Conservation (phyloP, 2,888 invertebrate genomes). For the Mantis religiosa region DNA sequence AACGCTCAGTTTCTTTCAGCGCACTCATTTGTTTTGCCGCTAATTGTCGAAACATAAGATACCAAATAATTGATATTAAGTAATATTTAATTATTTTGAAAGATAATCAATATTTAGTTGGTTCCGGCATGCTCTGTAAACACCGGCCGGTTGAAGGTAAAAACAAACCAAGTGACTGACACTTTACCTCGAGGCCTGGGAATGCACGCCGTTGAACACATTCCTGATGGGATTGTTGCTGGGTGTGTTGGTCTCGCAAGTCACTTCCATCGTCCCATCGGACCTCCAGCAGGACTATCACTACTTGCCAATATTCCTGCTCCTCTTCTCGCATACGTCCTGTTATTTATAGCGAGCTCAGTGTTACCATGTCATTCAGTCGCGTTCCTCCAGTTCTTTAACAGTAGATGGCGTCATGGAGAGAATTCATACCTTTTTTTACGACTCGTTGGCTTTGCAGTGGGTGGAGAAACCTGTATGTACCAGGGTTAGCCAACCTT, state of each 20-base stretch:
- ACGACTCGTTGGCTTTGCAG: background rate
- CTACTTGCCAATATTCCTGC: background rate
- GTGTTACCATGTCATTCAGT: background rate
- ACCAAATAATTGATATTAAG: no score
- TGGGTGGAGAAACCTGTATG: background rate
- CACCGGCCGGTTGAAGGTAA: no score
- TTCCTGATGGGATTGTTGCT: slow-evolving; percentile 38
- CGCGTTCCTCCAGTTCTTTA: background rate
- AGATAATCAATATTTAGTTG: no score
- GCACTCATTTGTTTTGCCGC: no score
- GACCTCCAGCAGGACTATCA: background rate
- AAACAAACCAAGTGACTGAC: background rate
- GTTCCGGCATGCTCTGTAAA: no score
- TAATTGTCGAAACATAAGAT: no score
- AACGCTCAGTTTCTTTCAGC: no score
- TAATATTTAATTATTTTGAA: no score
- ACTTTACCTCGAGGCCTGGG: slow-evolving; percentile 44
- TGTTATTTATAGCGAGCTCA: background rate
- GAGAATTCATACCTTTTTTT: background rate
- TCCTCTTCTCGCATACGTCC: background rate
- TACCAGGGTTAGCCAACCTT: background rate
- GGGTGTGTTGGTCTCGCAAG: slow-evolving; percentile 27
- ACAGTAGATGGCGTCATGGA: background rate
- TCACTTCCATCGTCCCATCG: background rate
- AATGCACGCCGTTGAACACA: slow-evolving; percentile 43